Evolutionary conservation across 2,888 invertebrate species (phyloP).

Genomic region (Lasiommata megera): DNA sequence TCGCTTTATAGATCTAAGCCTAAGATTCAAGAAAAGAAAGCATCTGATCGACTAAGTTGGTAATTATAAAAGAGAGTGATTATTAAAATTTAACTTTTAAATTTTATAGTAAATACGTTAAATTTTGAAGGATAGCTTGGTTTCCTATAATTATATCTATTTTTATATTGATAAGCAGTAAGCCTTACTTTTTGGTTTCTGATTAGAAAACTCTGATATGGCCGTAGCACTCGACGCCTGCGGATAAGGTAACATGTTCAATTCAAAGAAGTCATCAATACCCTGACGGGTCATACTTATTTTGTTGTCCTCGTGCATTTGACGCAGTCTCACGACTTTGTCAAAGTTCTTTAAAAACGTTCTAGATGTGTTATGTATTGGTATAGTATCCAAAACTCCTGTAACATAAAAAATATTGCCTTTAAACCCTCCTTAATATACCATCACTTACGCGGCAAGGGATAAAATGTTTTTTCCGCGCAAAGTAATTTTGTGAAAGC

Average conservation of each 20-base stretch:
- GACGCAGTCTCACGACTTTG: constrained; percentile 73
- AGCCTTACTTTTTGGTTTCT: constrained; percentile 53
- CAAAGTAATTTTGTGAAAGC: too few species aligned
- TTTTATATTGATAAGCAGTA: too few species aligned
- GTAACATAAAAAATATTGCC: constrained; percentile 30
- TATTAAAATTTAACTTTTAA: too few species aligned
- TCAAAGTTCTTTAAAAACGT: constrained; percentile 84
- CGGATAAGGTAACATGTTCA: constrained; percentile 65
- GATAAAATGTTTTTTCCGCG: too few species aligned
- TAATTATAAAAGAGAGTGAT: too few species aligned
- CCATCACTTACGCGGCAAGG: too few species aligned
- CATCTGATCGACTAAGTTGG: too few species aligned
- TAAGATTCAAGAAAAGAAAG: neutral
- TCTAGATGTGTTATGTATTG: constrained; percentile 80
- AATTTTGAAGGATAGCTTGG: too few species aligned
- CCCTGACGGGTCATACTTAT: constrained; percentile 49
- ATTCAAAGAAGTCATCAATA: constrained; percentile 63
- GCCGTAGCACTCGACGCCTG: constrained; percentile 55
- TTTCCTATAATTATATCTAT: too few species aligned
- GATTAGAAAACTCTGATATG: constrained; percentile 49
- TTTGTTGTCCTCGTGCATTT: constrained; percentile 62
- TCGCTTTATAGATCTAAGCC: too few species aligned
- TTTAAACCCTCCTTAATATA: too few species aligned
- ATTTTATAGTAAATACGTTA: too few species aligned
- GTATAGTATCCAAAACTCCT: constrained; percentile 83